A percentile compares a stretch with the other conserved stretches of the same genome.
Conservation (phyloP, 2,113 vertebrate genomes). For the Solenodon paradoxus region DNA sequence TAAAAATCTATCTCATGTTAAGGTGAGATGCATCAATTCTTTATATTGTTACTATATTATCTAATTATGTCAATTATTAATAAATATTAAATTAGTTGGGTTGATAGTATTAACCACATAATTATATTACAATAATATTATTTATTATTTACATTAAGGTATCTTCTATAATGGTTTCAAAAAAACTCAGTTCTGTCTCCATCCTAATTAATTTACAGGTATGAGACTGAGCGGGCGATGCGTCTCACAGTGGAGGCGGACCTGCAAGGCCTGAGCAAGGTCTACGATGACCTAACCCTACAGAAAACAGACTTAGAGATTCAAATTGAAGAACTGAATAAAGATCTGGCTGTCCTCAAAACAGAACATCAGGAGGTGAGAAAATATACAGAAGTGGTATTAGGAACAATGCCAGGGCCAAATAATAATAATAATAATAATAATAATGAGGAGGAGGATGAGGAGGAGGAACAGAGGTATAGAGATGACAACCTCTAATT, state of each 20-base stretch:
- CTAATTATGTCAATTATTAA: no score
- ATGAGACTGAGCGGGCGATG: slow-evolving; percentile 86
- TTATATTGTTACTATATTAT: no score
- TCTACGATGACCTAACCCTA: slow-evolving; percentile 88
- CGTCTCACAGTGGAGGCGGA: slow-evolving; percentile 86
- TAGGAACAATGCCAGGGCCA: not conserved
- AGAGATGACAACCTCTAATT: no score
- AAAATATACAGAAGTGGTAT: not conserved
- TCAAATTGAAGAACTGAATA: slow-evolving; percentile 87
- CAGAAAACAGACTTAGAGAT: slow-evolving; percentile 87
- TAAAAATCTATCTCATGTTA: not conserved
- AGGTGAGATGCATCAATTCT: no score
- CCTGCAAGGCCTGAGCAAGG: slow-evolving; percentile 81
- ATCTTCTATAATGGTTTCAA: not conserved
- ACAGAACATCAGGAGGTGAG: slow-evolving; percentile 93
- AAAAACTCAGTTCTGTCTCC: not conserved
- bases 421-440: not conserved
- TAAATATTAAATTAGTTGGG: no score
- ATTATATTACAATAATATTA: no score
- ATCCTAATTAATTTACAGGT: slow-evolving; percentile 78
- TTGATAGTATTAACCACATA: no score
- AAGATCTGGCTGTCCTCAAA: slow-evolving; percentile 89
- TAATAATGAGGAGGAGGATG: not conserved
- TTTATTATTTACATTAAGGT: not conserved
- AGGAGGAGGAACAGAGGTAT: not conserved